phyloP scores from a whole-genome alignment of 2,888 invertebrate genomes.

The Campopleginae sp. region DNA sequence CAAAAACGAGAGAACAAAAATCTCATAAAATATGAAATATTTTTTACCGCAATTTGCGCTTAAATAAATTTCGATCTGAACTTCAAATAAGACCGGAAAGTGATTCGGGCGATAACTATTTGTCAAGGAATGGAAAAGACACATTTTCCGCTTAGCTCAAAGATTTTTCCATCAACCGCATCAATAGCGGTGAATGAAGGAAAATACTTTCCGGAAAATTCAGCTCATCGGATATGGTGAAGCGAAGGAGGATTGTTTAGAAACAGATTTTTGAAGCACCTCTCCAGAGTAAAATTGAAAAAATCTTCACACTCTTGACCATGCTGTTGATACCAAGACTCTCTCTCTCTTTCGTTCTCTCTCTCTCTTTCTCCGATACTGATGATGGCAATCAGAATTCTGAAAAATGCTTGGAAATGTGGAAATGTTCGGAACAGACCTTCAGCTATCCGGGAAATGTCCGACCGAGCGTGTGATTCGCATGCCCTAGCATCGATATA shows the following conservation, averaged over 20 bases:
- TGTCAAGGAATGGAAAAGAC: too few species aligned
- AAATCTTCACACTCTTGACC: too few species aligned
- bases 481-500: slow-evolving; percentile 33
- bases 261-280: too few species aligned
- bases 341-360: not conserved
- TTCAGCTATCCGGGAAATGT: slow-evolving; percentile 32
- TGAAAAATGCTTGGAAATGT: slow-evolving; percentile 1
- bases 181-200: too few species aligned
- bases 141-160: too few species aligned
- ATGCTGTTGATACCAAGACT: not conserved
- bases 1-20: not conserved
- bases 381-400: not conserved
- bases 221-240: too few species aligned
- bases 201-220: too few species aligned
- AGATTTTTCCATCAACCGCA: too few species aligned
- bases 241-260: too few species aligned
- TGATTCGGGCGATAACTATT: too few species aligned
- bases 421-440: not conserved
- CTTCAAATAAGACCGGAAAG: too few species aligned
- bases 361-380: not conserved
- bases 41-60: not conserved
- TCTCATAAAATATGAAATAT: not conserved
- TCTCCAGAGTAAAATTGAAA: too few species aligned
- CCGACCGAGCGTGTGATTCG: not conserved
- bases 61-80: not conserved